Evolutionary conservation across 2,113 vertebrate species (phyloP), one percentile per base, ranked within the genome.

Genomic region (Caretta caretta): DNA sequence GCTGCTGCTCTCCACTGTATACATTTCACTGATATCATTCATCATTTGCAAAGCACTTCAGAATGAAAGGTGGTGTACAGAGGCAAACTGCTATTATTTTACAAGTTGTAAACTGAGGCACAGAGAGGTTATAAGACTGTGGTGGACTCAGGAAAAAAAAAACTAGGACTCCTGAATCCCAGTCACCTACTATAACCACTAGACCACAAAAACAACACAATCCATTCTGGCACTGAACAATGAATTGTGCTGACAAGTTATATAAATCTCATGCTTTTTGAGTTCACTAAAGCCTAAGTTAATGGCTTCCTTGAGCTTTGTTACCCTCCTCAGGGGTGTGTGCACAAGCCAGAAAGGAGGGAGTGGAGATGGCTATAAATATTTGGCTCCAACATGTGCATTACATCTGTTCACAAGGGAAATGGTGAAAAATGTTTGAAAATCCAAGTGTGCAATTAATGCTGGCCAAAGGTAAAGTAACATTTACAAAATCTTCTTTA

Each of bases 221-320:
- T 84, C 49, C 80, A 76, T 94, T 95, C 92, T 97, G 91, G 93
- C 97, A 89, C 46, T 9, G 38, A 96, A 91, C 80, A 96, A 91
- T 86, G 95, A 91, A 56, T 91, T 96, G 94, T 95, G 56, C 82
- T 96, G 86, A 84, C 82, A 95, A 93, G 0, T 93, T 94, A 84
- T 91, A 57, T 87, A 96, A 97, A 92, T 94, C 95, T 96, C 92
- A 92, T 97, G 81, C 48, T 94, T 92, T 97, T 79, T 89, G 78
- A 89, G 94, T 92, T 89, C 80, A 95, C 82, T 92, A 94, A 96
- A 89, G 42, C 84, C 86, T 94, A 85, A 96, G 84, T 46, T 97
- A 97, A 97, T 96, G 95, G 87, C 16, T 97, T 97, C 87, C 94
- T 80, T 96, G 94, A 89, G 95, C 91, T 97, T 96, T 97, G 93